phyloP scores from a whole-genome alignment of 1,140 invertebrate species.

The Coelopa frigida region DNA sequence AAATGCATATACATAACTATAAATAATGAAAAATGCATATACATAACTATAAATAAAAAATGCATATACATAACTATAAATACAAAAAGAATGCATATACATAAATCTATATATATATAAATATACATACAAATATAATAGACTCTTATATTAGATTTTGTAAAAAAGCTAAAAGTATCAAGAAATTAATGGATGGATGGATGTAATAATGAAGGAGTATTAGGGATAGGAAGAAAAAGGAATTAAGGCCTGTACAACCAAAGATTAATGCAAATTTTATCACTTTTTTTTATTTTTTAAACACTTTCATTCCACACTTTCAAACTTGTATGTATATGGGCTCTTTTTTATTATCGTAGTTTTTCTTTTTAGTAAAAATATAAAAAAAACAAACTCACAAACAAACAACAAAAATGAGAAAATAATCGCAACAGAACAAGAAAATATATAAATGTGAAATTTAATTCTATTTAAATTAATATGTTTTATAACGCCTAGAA shows the following conservation, averaged over 20 bases:
- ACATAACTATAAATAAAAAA: background rate
- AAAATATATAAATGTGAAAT: no score
- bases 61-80: background rate
- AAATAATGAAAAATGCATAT: background rate
- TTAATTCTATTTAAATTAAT: slow-evolving; percentile 2
- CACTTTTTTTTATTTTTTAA: no score
- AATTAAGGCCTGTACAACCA: no score
- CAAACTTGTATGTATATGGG: no score
- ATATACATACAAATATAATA: background rate
- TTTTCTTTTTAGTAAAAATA: no score
- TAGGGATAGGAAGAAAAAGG: no score
- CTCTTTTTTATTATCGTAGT: no score
- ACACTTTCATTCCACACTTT: no score
- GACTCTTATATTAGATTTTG: background rate
- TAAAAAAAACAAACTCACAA: background rate
- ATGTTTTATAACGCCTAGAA: background rate
- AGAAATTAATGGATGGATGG: no score
- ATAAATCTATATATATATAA: background rate
- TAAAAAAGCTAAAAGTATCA: background rate
- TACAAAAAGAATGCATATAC: background rate
- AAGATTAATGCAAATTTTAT: no score
- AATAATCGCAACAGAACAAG: background rate
- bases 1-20: background rate
- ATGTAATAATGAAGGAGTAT: no score
- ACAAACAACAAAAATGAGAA: background rate